Evolutionary conservation across 2,113 vertebrate genomes (phyloP).

Genomic region (Leptocoma aspasia): DNA sequence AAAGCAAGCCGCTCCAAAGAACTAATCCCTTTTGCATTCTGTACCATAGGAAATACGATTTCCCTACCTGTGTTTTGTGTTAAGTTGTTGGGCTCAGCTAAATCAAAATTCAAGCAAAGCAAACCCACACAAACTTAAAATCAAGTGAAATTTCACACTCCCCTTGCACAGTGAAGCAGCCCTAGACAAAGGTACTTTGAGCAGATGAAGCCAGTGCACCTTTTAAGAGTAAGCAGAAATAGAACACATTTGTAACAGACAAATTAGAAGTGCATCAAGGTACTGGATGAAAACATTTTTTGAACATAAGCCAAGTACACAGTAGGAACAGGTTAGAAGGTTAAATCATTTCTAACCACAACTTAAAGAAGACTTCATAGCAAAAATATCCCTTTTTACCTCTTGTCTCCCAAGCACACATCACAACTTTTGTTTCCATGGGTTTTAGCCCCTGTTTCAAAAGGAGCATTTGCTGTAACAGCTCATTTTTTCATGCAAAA

Average conservation of each 20-base stretch:
- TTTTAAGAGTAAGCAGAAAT: background rate
- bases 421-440: constrained; percentile 38
- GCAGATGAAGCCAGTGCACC: background rate
- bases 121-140: background rate
- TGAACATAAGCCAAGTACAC: constrained; percentile 11
- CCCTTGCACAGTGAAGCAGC: background rate
- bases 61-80: constrained; percentile 39
- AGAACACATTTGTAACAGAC: constrained; percentile 40
- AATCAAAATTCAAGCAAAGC: constrained; percentile 17
- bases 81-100: constrained; percentile 11
- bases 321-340: constrained; percentile 47
- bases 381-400: constrained; percentile 58
- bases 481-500: constrained; percentile 69
- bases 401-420: constrained; percentile 45
- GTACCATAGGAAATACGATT: background rate
- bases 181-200: background rate
- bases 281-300: constrained; percentile 50
- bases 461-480: constrained; percentile 56
- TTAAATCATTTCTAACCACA: constrained; percentile 36
- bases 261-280: constrained; percentile 52
- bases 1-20: background rate
- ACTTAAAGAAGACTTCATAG: constrained; percentile 53
- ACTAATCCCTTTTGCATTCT: background rate
- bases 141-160: constrained; percentile 35
- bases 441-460: constrained; percentile 30